A percentile compares a stretch with the other conserved stretches of the same genome.
These are phyloP conservation scores for Brachyrhaphis roseni DNA, from an alignment of 2,797 vertebrate species.

Conservation along the genomic window DNA sequence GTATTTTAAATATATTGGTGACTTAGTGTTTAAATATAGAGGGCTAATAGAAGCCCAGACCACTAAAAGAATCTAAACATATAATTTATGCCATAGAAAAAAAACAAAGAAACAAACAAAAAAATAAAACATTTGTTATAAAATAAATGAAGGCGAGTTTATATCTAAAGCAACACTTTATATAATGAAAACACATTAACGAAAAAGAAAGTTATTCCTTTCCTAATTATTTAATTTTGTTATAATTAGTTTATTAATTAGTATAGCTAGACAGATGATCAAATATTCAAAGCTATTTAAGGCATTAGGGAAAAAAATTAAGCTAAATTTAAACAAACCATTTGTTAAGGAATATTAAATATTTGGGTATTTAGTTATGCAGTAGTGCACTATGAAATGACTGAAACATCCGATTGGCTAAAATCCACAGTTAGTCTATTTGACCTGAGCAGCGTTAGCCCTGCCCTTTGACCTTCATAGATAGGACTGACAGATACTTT, in stretches of 20 bases:
- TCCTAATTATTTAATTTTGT: not conserved
- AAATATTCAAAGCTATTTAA: not conserved
- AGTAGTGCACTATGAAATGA: not conserved
- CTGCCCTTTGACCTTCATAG: not conserved
- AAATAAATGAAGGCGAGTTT: not conserved
- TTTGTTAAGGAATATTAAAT: not conserved
- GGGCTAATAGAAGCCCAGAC: not conserved
- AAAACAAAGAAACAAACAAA: not conserved
- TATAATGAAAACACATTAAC: not conserved
- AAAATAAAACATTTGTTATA: not conserved
- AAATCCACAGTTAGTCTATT: not conserved
- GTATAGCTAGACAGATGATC: not conserved
- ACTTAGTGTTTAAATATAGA: not conserved
- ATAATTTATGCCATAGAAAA: not conserved
- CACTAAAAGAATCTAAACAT: not conserved
- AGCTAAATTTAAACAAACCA: not conserved
- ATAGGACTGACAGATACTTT: not conserved
- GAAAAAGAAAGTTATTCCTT: not conserved
- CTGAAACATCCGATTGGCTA: not conserved
- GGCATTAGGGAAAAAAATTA: not conserved
- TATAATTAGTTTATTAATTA: not conserved
- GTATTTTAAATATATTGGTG: not conserved
- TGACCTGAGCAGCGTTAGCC: not conserved
- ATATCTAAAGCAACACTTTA: not conserved
- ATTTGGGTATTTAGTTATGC: not conserved